Evolutionary conservation across 2,888 invertebrate genomes (phyloP), one percentile per base, ranked within the genome.

Genomic region (Argyresthia goedartella): DNA sequence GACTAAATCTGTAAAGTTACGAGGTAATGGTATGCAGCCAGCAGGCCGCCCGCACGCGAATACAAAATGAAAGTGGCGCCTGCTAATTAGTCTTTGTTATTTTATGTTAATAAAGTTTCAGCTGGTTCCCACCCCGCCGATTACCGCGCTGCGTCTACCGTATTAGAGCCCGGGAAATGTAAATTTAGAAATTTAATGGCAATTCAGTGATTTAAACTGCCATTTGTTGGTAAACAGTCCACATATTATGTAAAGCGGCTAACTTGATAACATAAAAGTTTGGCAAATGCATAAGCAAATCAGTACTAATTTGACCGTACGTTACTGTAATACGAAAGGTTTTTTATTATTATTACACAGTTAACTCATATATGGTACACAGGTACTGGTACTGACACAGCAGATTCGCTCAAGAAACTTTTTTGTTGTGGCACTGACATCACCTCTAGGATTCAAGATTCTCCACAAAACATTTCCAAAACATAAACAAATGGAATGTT

Each of bases 51-150:
- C 53, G 46, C 39, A 11, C 39, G 39, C 39, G 49, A 50, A 48
- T 49, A 51, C 52, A 52, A 42, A 54, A 54, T 52, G 45, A 53
- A 55, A 55, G 53, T 48, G 52, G 52, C 61, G 65, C 60, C 64
- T 59, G 65, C 71, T 82, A 81, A 85, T 86, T 84, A 84, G 71
- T 69, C 71, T 76, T 73, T 85, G 85, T 85, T 85, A 81, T 82
- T 85, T 73, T 85, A 85, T 84, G 85, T 73, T 82, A 85, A 85
- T 84, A 76, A 73, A 77, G 71, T 76, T 72, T 55, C 68, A 64
- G 25, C 25, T 25, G 25, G 25, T 6, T 25, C 3, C 25, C 25
- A 35, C 48, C 43, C 42, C 66, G 68, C 62, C 65, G 73, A 72
- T 71, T 72, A 66, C 65, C 59, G 57, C 51, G 53, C n/a, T 35